Conservation (phyloP, 2,888 invertebrate species). For the Gisinianus flammeolus region DNA sequence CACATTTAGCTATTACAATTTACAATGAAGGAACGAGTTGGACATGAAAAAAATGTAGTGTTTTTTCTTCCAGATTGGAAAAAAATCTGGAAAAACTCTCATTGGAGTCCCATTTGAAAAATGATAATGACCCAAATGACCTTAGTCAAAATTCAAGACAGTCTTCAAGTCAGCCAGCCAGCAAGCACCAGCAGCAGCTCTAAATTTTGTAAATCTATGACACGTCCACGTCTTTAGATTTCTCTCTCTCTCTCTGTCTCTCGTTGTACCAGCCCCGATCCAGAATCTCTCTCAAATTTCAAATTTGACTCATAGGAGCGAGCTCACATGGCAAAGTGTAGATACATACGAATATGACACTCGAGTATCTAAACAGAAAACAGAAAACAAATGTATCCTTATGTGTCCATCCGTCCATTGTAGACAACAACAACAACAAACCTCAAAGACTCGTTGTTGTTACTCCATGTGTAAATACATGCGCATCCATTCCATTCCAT, state of each 20-base stretch:
- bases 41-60: background rate
- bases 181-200: background rate
- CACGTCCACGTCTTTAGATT: background rate
- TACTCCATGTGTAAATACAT: too few relatives aligned
- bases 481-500: too few relatives aligned
- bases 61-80: background rate
- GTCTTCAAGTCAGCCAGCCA: background rate
- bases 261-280: background rate
- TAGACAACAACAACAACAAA: too few relatives aligned
- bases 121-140: slow-evolving; percentile 18
- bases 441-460: too few relatives aligned
- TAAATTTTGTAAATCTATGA: background rate
- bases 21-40: background rate
- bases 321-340: background rate
- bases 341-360: background rate
- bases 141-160: slow-evolving; percentile 14
- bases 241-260: background rate
- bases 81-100: background rate
- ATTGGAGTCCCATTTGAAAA: slow-evolving; percentile 8
- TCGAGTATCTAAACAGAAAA: background rate
- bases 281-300: background rate
- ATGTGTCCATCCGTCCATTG: background rate
- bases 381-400: background rate
- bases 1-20: too few relatives aligned
- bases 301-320: background rate